Percentiles rank a stretch among this genome's conserved stretches.
Evolutionary conservation across 2,113 vertebrate species (phyloP).

Genomic region (Indicator indicator): DNA sequence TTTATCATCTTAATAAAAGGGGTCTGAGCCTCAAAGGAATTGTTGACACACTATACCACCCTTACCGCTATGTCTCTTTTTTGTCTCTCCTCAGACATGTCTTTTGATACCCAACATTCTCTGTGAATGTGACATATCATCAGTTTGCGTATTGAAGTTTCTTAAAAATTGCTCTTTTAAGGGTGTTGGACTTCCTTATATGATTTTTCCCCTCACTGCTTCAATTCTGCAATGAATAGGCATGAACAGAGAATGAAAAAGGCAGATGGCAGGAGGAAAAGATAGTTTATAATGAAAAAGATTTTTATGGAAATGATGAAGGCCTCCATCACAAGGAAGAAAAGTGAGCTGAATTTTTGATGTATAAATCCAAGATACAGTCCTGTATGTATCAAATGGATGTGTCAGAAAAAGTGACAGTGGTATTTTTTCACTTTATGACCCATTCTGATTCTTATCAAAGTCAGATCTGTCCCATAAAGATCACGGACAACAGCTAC

Average conservation of each 20-base stretch:
- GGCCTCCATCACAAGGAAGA: slow-evolving; percentile 6
- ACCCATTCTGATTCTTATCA: slow-evolving; percentile 42
- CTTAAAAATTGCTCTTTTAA: slow-evolving; percentile 44
- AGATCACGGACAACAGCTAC: neutral
- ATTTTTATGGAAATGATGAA: slow-evolving; percentile 39
- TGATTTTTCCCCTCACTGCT: neutral
- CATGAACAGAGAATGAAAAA: neutral
- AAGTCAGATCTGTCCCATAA: slow-evolving; percentile 48
- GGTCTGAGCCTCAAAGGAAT: slow-evolving; percentile 25
- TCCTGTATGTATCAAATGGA: slow-evolving; percentile 53
- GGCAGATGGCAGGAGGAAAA: neutral
- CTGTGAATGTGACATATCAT: neutral
- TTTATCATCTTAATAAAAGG: slow-evolving; percentile 22
- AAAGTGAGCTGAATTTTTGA: slow-evolving; percentile 45
- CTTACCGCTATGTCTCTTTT: neutral
- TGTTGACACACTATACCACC: slow-evolving; percentile 9
- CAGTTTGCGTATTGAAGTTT: slow-evolving; percentile 7
- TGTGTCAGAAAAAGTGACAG: slow-evolving; percentile 65
- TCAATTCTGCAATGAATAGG: neutral
- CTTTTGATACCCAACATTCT: neutral
- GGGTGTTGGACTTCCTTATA: neutral
- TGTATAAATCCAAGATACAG: slow-evolving; percentile 39
- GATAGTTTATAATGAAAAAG: neutral
- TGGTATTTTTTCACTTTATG: slow-evolving; percentile 56
- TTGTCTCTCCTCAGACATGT: slow-evolving; percentile 25